Base-by-base conservation (phyloP, 2,888 invertebrate species). In the Eristalis tenax region DNA sequence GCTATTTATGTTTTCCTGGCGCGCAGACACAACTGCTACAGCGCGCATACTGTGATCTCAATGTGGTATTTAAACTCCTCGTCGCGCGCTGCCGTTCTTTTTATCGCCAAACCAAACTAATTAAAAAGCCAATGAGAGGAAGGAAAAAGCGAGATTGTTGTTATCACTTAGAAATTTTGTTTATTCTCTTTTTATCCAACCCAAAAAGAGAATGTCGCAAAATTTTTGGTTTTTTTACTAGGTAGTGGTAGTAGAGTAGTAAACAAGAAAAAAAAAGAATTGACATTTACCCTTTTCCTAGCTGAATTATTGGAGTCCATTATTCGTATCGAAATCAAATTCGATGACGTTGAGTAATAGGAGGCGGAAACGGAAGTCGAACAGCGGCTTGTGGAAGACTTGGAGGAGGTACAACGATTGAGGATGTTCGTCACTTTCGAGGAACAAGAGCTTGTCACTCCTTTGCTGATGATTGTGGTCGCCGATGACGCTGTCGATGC, bases 221-320 rank as follows among this genome's bases (percentile, higher is more conserved):
- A 85, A 75, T 74, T 5, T 63, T 32, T 28, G 4, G 5, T 1
- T 32, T 74, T 66, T 71, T 69, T 65, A 66, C 40, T 38, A 26
- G 13, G 50, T 78, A 73, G 57, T 76, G 76, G 71, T 84, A 68
- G 71, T 73, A 50, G 18, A n/a, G 38, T 56, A 69, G 59, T 71
- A 75, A 59, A 61, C 32, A 66, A 59, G 23, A 71, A 78, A 69
- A 68, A 71, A 85, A 70, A 66, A 68, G 50, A 56, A 65, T 66
- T 35, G 63, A 80, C 88, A 88, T 88, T 89, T 89, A 89, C 89
- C 89, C 89, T 81, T 88, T 89, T 89, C 84, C 82, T 88, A 87
- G 88, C 69, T n/a, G 89, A 82, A 74, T 38, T 74, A 89, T 64
- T 87, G 56, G 65, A 32, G 79, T 87, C 87, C 87, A 87, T 87